A percentile compares a stretch with the other conserved stretches of the same genome.
phyloP scores from a whole-genome alignment of 2,797 vertebrate genomes.

The Artibeus jamaicensis region DNA sequence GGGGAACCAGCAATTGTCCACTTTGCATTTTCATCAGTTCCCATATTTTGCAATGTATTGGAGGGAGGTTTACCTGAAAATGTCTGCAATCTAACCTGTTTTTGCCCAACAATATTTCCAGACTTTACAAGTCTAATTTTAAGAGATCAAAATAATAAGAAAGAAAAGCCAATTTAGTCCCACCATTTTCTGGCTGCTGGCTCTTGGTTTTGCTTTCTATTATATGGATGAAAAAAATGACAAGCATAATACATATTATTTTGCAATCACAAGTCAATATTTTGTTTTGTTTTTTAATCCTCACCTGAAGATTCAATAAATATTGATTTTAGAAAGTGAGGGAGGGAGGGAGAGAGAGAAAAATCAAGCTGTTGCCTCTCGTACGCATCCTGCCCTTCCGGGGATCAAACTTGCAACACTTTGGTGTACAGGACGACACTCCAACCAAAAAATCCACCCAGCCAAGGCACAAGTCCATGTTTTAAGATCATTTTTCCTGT shows the following conservation, averaged over 20 bases:
- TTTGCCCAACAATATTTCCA: not conserved
- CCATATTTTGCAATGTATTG: not conserved
- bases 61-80: not conserved
- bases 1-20: not conserved
- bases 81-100: not conserved
- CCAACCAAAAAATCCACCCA: not conserved
- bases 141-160: not conserved
- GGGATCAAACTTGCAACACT: not conserved
- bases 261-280: not conserved
- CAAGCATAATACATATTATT: not conserved
- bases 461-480: not conserved
- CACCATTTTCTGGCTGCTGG: not conserved
- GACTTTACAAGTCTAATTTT: not conserved
- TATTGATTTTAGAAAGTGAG: not conserved
- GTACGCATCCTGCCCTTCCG: rapidly evolving
- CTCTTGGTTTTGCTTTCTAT: not conserved
- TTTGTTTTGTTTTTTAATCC: not conserved
- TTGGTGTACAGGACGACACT: not conserved
- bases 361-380: not conserved
- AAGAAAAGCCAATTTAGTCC: not conserved
- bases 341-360: not conserved
- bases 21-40: not conserved
- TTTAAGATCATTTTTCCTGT: not conserved
- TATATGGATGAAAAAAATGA: not conserved
- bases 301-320: not conserved